Conservation (phyloP, 2,888 invertebrate genomes). For the Perdita meconis region DNA sequence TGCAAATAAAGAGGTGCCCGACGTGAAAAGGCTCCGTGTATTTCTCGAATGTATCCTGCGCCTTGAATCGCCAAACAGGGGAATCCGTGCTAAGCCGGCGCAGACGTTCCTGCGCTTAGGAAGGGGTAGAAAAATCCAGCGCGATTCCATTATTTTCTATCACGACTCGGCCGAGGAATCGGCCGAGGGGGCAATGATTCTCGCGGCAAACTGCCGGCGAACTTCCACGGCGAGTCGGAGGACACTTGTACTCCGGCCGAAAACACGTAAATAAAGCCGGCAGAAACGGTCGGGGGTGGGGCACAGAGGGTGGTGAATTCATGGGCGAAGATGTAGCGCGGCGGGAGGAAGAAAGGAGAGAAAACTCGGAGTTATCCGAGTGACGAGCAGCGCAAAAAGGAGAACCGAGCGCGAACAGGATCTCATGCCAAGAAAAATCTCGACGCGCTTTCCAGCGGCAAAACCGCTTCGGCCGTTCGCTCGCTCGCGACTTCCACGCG, state of each 20-base stretch:
- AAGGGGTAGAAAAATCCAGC: slow-evolving; percentile 25
- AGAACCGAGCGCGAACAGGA: slow-evolving; percentile 46
- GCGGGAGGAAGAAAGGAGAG: slow-evolving; percentile 22
- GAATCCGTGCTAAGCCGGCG: slow-evolving; percentile 16
- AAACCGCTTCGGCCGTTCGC: slow-evolving; percentile 14
- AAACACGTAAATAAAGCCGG: slow-evolving; percentile 72
- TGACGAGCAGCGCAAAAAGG: slow-evolving; percentile 69
- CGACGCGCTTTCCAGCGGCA: slow-evolving; percentile 63
- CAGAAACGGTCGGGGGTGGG: slow-evolving; percentile 23
- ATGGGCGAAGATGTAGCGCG: slow-evolving; percentile 13
- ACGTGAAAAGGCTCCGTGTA: slow-evolving; percentile 4
- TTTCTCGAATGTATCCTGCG: slow-evolving; percentile 4
- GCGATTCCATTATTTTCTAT: slow-evolving; percentile 41
- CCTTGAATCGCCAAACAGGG: slow-evolving; percentile 20
- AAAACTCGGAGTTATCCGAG: slow-evolving; percentile 66
- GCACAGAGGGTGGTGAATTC: slow-evolving; percentile 42
- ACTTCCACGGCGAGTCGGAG: slow-evolving; percentile 48
- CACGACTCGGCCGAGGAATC: slow-evolving; percentile 42
- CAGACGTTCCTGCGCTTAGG: background rate
- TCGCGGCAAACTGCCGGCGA: slow-evolving; percentile 40
- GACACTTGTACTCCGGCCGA: slow-evolving; percentile 60
- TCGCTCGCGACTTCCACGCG: slow-evolving; percentile 51
- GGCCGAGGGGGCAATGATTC: slow-evolving; percentile 41
- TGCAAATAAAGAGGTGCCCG: too few relatives aligned
- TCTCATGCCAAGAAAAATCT: slow-evolving; percentile 69